A percentile compares a stretch with the other conserved stretches of the same genome.
These are phyloP conservation scores for Tinea trinotella DNA, from an alignment of 2,888 invertebrate species.

Conservation along the genomic window DNA sequence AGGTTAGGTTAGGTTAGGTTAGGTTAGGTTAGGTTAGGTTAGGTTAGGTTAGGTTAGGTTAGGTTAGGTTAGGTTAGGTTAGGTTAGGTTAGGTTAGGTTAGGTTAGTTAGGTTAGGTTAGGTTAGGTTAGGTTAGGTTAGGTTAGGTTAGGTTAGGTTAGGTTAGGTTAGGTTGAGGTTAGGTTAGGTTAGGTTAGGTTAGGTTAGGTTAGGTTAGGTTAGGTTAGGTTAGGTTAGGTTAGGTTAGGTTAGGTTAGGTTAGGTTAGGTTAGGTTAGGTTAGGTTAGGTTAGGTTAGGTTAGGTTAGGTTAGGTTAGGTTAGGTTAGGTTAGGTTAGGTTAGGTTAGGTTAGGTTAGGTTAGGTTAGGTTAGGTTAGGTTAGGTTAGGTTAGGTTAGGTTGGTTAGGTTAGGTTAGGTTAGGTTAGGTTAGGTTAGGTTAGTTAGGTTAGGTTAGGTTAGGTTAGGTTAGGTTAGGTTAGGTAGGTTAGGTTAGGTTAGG, in stretches of 20 bases:
- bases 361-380: constrained; percentile 19
- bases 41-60: constrained; percentile 20
- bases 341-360: constrained; percentile 19
- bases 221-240: constrained; percentile 19
- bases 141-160: constrained; percentile 21
- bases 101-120: constrained; percentile 22
- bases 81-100: constrained; percentile 23
- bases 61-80: constrained; percentile 23
- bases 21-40: constrained; percentile 23
- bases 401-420: too few species aligned
- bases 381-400: constrained; percentile 19
- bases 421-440: constrained; percentile 18
- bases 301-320: constrained; percentile 20
- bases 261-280: constrained; percentile 13
- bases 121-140: constrained; percentile 22
- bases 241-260: constrained; percentile 14
- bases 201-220: constrained; percentile 20
- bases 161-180: constrained; percentile 16
- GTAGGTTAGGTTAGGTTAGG: too few species aligned
- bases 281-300: constrained; percentile 19
- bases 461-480: constrained; percentile 10
- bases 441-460: constrained; percentile 9
- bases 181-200: constrained; percentile 13
- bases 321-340: constrained; percentile 19
- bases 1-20: constrained; percentile 23